phyloP scores from a whole-genome alignment of 2,888 invertebrate genomes.

The Dasysyrphus albostriatus region DNA sequence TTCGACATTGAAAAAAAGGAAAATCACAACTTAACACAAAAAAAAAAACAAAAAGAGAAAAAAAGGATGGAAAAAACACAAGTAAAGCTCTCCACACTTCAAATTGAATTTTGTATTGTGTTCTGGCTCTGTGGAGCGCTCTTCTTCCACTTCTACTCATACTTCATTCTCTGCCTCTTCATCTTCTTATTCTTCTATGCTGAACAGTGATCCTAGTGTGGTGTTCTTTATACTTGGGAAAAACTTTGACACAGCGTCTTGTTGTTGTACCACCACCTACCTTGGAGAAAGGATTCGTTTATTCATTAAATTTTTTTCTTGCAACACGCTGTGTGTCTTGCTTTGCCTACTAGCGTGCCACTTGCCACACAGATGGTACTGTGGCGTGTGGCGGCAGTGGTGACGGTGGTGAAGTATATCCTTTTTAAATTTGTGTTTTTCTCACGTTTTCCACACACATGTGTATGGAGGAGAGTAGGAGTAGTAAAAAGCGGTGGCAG shows the following conservation, averaged over 20 bases:
- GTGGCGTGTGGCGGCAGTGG: constrained; percentile 12
- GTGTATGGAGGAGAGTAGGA: not conserved
- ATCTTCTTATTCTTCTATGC: constrained; percentile 7
- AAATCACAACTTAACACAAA: constrained; percentile 13
- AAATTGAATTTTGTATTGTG: constrained; percentile 73
- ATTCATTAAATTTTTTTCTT: constrained; percentile 30
- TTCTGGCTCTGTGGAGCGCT: constrained; percentile 53
- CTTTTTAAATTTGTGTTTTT: constrained; percentile 67
- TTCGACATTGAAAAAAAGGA: constrained; percentile 72
- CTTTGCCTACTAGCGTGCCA: not conserved
- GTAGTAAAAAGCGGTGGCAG: not conserved
- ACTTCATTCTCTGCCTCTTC: constrained; percentile 46
- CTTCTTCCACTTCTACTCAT: constrained; percentile 41
- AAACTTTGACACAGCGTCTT: constrained; percentile 43
- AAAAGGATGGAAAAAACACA: constrained; percentile 8
- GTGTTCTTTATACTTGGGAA: constrained; percentile 55
- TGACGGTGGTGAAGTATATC: constrained; percentile 54
- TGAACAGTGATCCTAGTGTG: constrained; percentile 53
- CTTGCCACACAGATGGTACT: constrained; percentile 14
- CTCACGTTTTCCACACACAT: constrained; percentile 63
- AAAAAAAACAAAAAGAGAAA: constrained; percentile 21
- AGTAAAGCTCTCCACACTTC: constrained; percentile 68
- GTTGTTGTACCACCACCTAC: constrained; percentile 10
- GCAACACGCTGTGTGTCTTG: constrained; percentile 3
- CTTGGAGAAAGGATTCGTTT: constrained; percentile 65